These are phyloP conservation scores for Cryptocephalus moraei DNA, from an alignment of 2,888 invertebrate genomes.

Conservation along the genomic window DNA sequence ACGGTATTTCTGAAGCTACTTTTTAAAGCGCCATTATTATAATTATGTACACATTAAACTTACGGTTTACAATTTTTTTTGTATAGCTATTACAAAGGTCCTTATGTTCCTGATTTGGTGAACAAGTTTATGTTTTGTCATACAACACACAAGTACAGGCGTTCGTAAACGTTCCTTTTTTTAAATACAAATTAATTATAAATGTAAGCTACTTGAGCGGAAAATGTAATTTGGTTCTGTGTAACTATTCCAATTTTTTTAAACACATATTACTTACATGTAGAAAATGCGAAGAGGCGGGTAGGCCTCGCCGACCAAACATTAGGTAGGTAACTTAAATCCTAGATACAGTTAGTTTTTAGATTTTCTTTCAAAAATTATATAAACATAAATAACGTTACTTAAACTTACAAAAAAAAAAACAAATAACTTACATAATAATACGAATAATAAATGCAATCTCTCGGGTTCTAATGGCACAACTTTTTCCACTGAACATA, in stretches of 20 bases:
- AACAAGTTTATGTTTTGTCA: constrained; percentile 15
- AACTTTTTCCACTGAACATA: constrained; percentile 15
- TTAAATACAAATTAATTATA: constrained; percentile 6
- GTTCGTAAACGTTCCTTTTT: background rate
- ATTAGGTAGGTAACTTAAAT: constrained; percentile 26
- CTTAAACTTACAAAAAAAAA: constrained; percentile 24
- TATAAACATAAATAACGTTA: constrained; percentile 32
- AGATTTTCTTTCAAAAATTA: constrained; percentile 19
- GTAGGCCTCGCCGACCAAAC: background rate
- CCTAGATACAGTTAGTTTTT: constrained; percentile 17
- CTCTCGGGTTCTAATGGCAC: constrained; percentile 29
- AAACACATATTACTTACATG: constrained; percentile 23
- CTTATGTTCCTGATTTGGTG: constrained; percentile 22
- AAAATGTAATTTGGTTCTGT: constrained; percentile 30
- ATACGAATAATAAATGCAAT: constrained; percentile 30
- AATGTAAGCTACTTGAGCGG: constrained; percentile 31
- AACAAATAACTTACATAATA: constrained; percentile 24
- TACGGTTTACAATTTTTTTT: constrained; percentile 21
- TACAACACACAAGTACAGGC: constrained; percentile 16
- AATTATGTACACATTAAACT: constrained; percentile 31
- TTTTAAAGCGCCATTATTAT: constrained; percentile 30
- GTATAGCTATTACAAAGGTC: constrained; percentile 15
- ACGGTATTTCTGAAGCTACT: constrained; percentile 29
- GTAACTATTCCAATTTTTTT: constrained; percentile 3
- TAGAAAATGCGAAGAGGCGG: constrained; percentile 10